Percentiles rank a stretch among this genome's conserved stretches.
These are phyloP conservation scores for Papilio machaon DNA, from an alignment of 1,140 invertebrate species.

Conservation along the genomic window DNA sequence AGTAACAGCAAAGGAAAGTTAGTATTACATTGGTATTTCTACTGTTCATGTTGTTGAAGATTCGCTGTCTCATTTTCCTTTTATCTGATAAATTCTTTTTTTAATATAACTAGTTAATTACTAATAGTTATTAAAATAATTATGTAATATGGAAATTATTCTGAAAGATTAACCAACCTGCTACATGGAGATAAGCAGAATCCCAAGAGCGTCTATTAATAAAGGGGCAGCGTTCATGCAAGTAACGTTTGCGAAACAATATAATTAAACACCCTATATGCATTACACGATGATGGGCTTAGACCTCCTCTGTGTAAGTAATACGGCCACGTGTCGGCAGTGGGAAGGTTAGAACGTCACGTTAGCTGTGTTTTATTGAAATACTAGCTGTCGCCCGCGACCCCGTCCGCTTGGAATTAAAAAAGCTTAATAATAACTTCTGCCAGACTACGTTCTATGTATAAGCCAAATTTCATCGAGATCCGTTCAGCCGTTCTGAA, in stretches of 20 bases:
- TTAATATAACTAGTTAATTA: neutral
- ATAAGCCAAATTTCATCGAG: no score
- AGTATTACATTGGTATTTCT: no score
- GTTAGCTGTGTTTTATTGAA: neutral
- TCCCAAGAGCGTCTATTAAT: neutral
- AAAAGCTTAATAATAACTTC: no score
- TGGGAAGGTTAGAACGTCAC: neutral
- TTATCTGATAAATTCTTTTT: neutral
- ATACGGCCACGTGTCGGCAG: neutral
- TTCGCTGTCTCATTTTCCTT: neutral
- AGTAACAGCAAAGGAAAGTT: no score
- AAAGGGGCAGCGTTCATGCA: conserved; percentile 6
- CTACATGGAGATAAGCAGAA: neutral
- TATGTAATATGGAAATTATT: neutral
- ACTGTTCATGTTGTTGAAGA: no score
- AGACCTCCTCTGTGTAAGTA: neutral
- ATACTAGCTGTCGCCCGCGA: neutral
- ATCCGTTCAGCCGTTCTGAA: no score
- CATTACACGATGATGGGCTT: neutral
- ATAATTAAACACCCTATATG: neutral
- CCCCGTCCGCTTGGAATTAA: no score
- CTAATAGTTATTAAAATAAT: neutral
- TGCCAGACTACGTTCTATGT: no score
- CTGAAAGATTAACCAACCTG: neutral
- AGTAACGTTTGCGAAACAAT: conserved; percentile 14